phyloP scores from a whole-genome alignment of 2,888 invertebrate genomes.

The Dendrolimus pini region DNA sequence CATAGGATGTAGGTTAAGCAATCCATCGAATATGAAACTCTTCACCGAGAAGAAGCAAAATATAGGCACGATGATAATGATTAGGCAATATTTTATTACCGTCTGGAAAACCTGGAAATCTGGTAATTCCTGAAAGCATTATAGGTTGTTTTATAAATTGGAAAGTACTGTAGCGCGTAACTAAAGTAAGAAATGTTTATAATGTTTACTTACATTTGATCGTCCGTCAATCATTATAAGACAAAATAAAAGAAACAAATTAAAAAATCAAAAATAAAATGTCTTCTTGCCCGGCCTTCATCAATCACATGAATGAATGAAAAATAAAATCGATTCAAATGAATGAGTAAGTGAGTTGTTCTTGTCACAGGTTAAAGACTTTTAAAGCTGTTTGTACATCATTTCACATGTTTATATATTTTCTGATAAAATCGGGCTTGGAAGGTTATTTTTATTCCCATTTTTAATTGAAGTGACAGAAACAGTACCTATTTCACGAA shows the following conservation, averaged over 20 bases:
- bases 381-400: too few relatives aligned
- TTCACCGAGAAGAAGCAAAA: constrained; percentile 84
- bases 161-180: neutral
- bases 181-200: neutral
- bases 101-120: constrained; percentile 85
- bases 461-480: too few relatives aligned
- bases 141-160: constrained; percentile 16
- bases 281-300: constrained; percentile 19
- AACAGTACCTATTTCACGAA: too few relatives aligned
- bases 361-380: neutral
- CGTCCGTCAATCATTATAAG: constrained; percentile 73
- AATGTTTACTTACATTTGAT: constrained; percentile 58
- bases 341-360: neutral
- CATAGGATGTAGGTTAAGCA: constrained; percentile 68
- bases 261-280: constrained; percentile 15
- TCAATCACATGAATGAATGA: constrained; percentile 27
- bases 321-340: neutral
- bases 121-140: constrained; percentile 75
- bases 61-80: constrained; percentile 86
- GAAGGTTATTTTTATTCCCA: too few relatives aligned
- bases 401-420: too few relatives aligned
- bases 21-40: constrained; percentile 82
- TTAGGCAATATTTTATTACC: constrained; percentile 84
- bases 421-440: too few relatives aligned
- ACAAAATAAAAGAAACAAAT: constrained; percentile 36